Base-by-base conservation (phyloP, 1,140 invertebrate genomes). In the Liolophura sinensis region DNA sequence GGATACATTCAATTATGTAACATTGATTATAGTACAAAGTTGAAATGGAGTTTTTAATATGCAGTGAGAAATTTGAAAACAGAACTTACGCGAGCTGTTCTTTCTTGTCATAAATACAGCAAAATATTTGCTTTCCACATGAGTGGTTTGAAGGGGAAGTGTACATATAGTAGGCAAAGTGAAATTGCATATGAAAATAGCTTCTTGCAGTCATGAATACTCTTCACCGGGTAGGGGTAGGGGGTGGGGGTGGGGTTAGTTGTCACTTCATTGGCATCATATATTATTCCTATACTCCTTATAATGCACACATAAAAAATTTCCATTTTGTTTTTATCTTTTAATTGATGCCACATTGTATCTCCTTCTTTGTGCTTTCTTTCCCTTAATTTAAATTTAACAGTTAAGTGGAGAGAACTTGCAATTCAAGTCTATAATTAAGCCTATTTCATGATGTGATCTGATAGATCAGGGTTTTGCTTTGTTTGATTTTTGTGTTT, bases 341-440 rank as follows among this genome's bases (percentile, higher is more conserved):
- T n/a, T n/a, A n/a, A n/a, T n/a, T n/a, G n/a, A n/a, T n/a, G n/a
- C n/a, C n/a, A n/a, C n/a, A n/a, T n/a, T n/a, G n/a, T n/a, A n/a
- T 4, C 46, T 67, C 11, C 27, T 18, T 20, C 15, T 6, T 47
- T 7, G 15, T 50, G 24, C 6, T 27, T 20, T 68, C 6, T 18
- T 18, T 70, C 69, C 18, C 4, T 51, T 59, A 12, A 25, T 46
- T 61, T 64, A 48, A 15, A 49, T 57, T 25, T 25, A 7, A 59
- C 58, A 20, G 24, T 20, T 59, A 46, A 27, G 11, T 7, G 14
- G n/a, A n/a, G n/a, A 27, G n/a, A 27, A 20, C 49, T n/a, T 9
- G 9, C 18, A 16, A 24, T 25, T 6, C 12, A 52, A n/a, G 9
- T 18, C 9, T 62, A n/a, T n/a, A 0, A 52, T 51, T 50, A 49